Base-by-base conservation (phyloP, 2,797 vertebrate genomes). In the Myripristis jacobus region DNA sequence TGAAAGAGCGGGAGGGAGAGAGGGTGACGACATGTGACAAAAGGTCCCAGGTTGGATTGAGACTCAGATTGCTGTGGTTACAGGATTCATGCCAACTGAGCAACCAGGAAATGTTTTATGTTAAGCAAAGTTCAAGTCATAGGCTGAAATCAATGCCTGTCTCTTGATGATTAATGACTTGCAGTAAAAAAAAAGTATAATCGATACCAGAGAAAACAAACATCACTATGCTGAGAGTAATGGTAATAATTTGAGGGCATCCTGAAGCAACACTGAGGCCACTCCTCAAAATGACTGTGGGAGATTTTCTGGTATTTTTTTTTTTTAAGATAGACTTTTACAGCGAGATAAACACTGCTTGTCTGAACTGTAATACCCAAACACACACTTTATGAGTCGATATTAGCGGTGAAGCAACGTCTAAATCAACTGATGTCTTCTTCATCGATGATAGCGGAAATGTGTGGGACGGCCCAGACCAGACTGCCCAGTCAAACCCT, bases 211-310 rank as follows among this genome's bases (percentile, higher is more conserved):
- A 52, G 29, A 3, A 27, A 74, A 58, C 10, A 52, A 74, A 78
- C 71, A 74, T 13, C 9, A n/a, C 38, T 52, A 19, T 11, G 34
- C 47, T 25, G 67, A 68, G 21, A 68, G 71, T 24, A n/a, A 36
- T 22, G 43, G 24, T 50, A 13, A 0, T 6, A 38, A 38, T n/a
- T 1, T 46, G 44, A 18, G 50, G 22, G 50, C 79, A 62, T 73
- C 81, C 77, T 57, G 63, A 47, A 75, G 76, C 71, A 22, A 46
- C 53, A 64, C 3, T 15, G 10, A 41, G 38, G 13, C 5, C 21
- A 22, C 21, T 22, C 48, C 24, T 12, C 52, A n/a, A 44, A 81
- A 77, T 82, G 74, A 82, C 86, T 86, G 69, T 80, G 24, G 80
- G 70, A 47, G 63, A 65, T 8, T 50, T 21, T 76, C 59, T 62